Evolutionary conservation across 2,113 vertebrate species (phyloP).

Genomic region (Tonatia bakeri): DNA sequence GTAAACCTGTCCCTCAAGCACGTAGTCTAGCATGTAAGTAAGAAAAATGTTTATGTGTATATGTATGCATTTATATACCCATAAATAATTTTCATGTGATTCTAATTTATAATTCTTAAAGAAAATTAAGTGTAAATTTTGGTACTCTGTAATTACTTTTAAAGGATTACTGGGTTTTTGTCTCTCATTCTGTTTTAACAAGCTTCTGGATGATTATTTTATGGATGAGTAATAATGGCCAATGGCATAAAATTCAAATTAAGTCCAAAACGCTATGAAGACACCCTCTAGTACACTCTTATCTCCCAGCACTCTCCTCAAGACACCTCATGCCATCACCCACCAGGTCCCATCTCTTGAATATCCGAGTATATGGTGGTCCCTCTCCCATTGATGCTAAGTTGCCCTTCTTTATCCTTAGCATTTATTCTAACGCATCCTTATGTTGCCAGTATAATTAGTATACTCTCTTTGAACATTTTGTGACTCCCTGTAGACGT

Average conservation of each 20-base stretch:
- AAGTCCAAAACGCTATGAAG: not conserved
- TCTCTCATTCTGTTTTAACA: not conserved
- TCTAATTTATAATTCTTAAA: not conserved
- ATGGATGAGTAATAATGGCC: not conserved
- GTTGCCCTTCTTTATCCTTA: not conserved
- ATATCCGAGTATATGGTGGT: not conserved
- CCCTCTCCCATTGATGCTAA: not conserved
- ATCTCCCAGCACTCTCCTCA: not conserved
- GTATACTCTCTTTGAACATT: not conserved
- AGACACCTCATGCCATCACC: not conserved
- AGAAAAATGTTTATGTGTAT: not conserved
- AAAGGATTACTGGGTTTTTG: not conserved
- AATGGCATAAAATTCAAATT: constrained; percentile 24
- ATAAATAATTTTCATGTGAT: not conserved
- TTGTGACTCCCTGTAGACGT: not conserved
- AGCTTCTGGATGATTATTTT: not conserved
- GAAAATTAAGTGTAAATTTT: not conserved
- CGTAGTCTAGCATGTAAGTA: not conserved
- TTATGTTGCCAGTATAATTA: not conserved
- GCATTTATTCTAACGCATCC: too few relatives aligned
- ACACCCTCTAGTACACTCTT: not conserved
- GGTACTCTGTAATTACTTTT: not conserved
- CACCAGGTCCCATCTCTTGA: not conserved
- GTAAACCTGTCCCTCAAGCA: not conserved
- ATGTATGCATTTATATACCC: not conserved